phyloP scores from a whole-genome alignment of 2,113 vertebrate genomes.

The Phalacrocorax pelagicus region DNA sequence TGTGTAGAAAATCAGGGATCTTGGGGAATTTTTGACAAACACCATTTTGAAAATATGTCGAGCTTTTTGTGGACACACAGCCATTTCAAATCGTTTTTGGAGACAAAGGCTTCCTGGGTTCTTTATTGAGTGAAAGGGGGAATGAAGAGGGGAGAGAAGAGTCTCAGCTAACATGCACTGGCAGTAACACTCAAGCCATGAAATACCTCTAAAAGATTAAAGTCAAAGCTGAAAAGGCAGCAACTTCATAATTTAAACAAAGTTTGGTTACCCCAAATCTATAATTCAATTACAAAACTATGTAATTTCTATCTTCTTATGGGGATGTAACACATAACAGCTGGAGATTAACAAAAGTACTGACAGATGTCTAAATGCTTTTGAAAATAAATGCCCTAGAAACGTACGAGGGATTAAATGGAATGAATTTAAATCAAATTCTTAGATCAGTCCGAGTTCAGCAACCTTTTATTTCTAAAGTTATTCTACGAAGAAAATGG shows the following conservation, averaged over 20 bases:
- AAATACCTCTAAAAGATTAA: neutral
- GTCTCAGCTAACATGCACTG: neutral
- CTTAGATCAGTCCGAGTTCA: constrained; percentile 24
- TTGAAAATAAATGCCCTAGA: constrained; percentile 25
- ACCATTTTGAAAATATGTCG: neutral
- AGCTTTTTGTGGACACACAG: neutral
- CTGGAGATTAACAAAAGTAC: constrained; percentile 24
- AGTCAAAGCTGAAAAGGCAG: neutral
- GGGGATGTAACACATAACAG: neutral
- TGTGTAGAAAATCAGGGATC: neutral
- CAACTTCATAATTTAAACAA: neutral
- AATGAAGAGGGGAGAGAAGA: neutral
- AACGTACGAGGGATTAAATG: constrained; percentile 33
- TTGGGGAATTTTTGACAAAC: neutral
- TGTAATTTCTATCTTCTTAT: constrained; percentile 4
- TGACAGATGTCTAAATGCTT: constrained; percentile 31
- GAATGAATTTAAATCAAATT: constrained; percentile 40
- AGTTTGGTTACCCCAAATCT: neutral
- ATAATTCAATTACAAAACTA: constrained; percentile 13
- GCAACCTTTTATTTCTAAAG: constrained; percentile 15
- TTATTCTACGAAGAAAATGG: neutral
- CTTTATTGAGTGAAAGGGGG: neutral
- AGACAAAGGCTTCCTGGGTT: neutral
- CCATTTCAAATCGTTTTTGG: neutral
- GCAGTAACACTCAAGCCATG: neutral